Evolutionary conservation across 2,888 invertebrate genomes (phyloP).

Genomic region (Gastrophysa polygoni): DNA sequence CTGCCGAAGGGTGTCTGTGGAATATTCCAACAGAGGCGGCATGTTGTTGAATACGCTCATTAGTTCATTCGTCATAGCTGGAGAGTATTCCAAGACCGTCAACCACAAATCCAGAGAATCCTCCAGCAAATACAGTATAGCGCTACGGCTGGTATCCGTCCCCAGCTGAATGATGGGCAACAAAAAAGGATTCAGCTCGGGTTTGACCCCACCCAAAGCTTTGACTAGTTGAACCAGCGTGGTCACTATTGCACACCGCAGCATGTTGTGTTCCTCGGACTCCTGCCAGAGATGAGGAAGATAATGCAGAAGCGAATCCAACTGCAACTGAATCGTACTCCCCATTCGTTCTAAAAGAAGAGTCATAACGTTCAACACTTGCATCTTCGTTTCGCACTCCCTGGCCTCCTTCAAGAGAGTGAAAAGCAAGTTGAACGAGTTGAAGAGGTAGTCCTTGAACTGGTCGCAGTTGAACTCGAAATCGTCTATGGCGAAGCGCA

Average conservation of each 20-base stretch:
- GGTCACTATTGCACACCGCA: conserved; percentile 88
- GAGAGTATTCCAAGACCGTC: conserved; percentile 79
- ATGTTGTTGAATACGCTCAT: conserved; percentile 78
- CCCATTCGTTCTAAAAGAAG: conserved; percentile 88
- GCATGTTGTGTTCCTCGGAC: conserved; percentile 86
- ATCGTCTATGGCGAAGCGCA: conserved; percentile 86
- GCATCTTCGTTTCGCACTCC: conserved; percentile 67
- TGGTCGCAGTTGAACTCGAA: conserved; percentile 89
- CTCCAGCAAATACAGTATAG: conserved; percentile 89
- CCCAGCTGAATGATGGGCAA: conserved; percentile 73
- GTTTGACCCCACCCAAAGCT: conserved; percentile 62
- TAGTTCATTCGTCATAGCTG: conserved; percentile 68
- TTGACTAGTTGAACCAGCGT: conserved; percentile 86
- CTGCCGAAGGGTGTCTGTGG: conserved; percentile 79
- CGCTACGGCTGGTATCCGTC: conserved; percentile 78
- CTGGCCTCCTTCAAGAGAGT: conserved; percentile 78
- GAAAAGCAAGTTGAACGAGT: conserved; percentile 80
- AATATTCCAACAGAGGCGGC: conserved; percentile 76
- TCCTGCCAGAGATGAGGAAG: conserved; percentile 89
- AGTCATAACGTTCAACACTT: conserved; percentile 87
- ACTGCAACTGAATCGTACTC: conserved; percentile 72
- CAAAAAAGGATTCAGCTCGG: conserved; percentile 66
- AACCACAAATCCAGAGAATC: conserved; percentile 93
- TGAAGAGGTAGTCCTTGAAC: conserved; percentile 82
- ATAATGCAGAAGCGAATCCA: conserved; percentile 76